phyloP scores from a whole-genome alignment of 1,140 invertebrate species.

The Tetraneura akinire region DNA sequence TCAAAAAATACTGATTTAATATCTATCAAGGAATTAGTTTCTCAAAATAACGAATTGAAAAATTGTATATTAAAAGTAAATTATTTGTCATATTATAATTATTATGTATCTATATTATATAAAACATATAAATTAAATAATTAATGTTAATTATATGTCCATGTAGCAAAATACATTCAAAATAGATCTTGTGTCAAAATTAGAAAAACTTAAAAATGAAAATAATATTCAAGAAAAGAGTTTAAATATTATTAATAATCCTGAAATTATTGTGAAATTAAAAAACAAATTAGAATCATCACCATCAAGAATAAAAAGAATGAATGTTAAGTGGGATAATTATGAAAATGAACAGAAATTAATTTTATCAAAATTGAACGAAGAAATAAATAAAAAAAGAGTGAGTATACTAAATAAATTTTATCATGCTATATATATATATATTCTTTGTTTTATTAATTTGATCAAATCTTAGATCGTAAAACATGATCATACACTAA shows the following conservation, averaged over 20 bases:
- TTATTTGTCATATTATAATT: not conserved
- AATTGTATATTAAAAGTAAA: not conserved
- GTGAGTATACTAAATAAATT: conserved; percentile 56
- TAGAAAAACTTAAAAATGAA: conserved; percentile 27
- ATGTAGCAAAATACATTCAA: not conserved
- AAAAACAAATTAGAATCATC: conserved; percentile 35
- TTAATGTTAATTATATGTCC: not conserved
- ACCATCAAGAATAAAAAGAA: conserved; percentile 62
- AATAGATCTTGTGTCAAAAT: not conserved
- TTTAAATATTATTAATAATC: conserved; percentile 33
- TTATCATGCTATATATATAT: not conserved
- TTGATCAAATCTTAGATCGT: too few species aligned
- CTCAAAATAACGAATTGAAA: not conserved
- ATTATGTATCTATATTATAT: too few species aligned
- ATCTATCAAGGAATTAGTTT: not conserved
- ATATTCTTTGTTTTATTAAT: too few species aligned
- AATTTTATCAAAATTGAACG: conserved; percentile 63
- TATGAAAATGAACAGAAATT: conserved; percentile 60
- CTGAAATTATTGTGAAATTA: conserved; percentile 21
- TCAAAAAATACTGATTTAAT: not conserved
- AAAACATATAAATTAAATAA: not conserved
- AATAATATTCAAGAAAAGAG: conserved; percentile 3
- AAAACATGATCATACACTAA: too few species aligned
- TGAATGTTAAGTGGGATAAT: conserved; percentile 57
- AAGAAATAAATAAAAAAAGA: conserved; percentile 60